phyloP scores from a whole-genome alignment of 2,113 vertebrate species.

The Gymnocephalus cernua region DNA sequence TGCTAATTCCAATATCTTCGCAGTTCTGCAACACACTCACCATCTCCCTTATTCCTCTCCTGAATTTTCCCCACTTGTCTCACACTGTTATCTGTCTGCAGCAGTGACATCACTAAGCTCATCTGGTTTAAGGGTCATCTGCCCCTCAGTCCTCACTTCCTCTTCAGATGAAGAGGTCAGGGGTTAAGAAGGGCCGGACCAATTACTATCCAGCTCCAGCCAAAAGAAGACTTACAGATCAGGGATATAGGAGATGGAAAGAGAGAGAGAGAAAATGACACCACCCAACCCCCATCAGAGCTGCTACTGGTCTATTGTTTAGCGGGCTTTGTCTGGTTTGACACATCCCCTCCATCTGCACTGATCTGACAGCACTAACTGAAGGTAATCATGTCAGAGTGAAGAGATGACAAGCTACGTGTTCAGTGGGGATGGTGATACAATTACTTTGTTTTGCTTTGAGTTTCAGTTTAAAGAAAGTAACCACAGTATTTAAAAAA shows the following conservation, averaged over 20 bases:
- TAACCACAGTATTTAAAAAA: neutral
- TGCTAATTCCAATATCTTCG: constrained; percentile 17
- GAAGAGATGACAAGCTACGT: constrained; percentile 28
- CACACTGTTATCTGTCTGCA: constrained; percentile 41
- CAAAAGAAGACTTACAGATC: constrained; percentile 51
- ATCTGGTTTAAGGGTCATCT: constrained; percentile 65
- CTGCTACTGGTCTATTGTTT: constrained; percentile 62
- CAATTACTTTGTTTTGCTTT: neutral
- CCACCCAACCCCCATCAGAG: constrained; percentile 63
- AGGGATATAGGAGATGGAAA: constrained; percentile 55
- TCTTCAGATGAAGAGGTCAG: constrained; percentile 69
- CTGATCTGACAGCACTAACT: constrained; percentile 37
- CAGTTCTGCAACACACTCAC: constrained; percentile 20
- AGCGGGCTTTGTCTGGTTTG: constrained; percentile 57
- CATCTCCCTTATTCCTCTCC: constrained; percentile 17
- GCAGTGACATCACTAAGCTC: constrained; percentile 64
- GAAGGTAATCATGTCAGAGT: constrained; percentile 39
- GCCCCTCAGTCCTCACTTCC: constrained; percentile 53
- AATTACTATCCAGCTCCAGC: constrained; percentile 78
- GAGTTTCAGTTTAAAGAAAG: neutral
- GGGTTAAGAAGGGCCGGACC: constrained; percentile 76
- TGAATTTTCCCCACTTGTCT: constrained; percentile 40
- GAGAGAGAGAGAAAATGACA: constrained; percentile 51
- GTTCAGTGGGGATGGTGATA: constrained; percentile 1
- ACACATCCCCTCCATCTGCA: constrained; percentile 66